Percentiles rank a stretch among this genome's conserved stretches.
phyloP scores from a whole-genome alignment of 2,113 vertebrate species.

The Podiceps cristatus region DNA sequence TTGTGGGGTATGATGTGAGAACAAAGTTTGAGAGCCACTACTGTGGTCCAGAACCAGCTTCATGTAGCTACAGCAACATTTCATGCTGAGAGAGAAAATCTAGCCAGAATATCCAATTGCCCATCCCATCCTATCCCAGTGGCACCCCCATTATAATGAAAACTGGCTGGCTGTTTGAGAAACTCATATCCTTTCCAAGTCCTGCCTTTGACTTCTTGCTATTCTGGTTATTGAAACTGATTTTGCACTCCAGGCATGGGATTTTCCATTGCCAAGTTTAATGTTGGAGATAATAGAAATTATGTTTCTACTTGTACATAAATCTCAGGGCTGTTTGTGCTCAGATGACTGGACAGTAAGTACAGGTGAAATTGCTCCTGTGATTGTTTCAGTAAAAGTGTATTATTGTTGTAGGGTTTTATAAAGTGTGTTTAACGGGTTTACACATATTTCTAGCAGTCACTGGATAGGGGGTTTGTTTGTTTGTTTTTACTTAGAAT shows the following conservation, averaged over 20 bases:
- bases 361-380: conserved; percentile 65
- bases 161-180: not conserved
- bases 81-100: conserved; percentile 25
- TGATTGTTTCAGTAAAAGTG: conserved; percentile 53
- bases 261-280: conserved; percentile 72
- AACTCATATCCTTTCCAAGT: conserved; percentile 52
- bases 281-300: conserved; percentile 72
- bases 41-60: conserved; percentile 12
- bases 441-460: conserved; percentile 22
- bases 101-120: not conserved
- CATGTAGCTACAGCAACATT: conserved; percentile 8
- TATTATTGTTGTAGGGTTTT: conserved; percentile 50
- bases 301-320: conserved; percentile 60
- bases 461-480: not conserved
- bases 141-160: conserved; percentile 22
- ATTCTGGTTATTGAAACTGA: conserved; percentile 73
- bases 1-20: not conserved
- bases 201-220: conserved; percentile 65
- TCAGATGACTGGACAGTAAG: conserved; percentile 67
- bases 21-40: not conserved
- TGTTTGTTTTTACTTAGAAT: not conserved
- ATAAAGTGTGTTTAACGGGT: conserved; percentile 47
- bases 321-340: conserved; percentile 67
- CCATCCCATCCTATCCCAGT: not conserved
- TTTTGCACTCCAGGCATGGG: conserved; percentile 65